phyloP scores from a whole-genome alignment of 1,140 invertebrate genomes.

The Periplaneta americana region DNA sequence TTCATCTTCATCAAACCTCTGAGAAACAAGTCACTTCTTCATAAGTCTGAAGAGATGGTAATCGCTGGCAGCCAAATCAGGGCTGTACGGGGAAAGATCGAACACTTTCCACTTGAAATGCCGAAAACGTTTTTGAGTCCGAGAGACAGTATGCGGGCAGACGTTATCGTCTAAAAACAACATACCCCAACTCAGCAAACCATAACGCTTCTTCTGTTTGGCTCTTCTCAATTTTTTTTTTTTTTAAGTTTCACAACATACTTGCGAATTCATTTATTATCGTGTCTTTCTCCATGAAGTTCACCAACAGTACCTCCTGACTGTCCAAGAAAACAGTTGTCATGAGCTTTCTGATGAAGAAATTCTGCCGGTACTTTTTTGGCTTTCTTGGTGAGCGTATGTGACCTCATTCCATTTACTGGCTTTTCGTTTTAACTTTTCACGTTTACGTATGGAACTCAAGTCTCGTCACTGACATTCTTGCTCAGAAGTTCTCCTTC shows the following conservation, averaged over 20 bases:
- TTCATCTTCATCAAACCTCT: too few relatives aligned
- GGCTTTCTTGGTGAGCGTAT: not conserved
- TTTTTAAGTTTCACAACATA: slow-evolving; percentile 21
- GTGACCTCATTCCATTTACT: slow-evolving; percentile 18
- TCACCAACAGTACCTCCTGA: slow-evolving; percentile 25
- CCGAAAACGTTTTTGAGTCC: slow-evolving; percentile 18
- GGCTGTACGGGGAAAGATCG: slow-evolving; percentile 30
- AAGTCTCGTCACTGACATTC: slow-evolving; percentile 29
- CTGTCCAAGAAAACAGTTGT: slow-evolving; percentile 25
- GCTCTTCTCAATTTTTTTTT: slow-evolving; percentile 15
- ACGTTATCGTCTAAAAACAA: slow-evolving; percentile 33
- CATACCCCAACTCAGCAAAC: slow-evolving; percentile 21
- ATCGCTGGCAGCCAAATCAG: slow-evolving; percentile 28
- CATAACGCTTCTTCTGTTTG: slow-evolving; percentile 22
- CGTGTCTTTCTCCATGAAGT: slow-evolving; percentile 24
- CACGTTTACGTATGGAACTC: slow-evolving; percentile 24
- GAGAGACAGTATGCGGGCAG: slow-evolving; percentile 25
- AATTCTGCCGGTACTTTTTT: not conserved
- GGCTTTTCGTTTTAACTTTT: slow-evolving; percentile 26
- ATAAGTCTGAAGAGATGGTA: not conserved
- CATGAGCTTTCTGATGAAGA: slow-evolving; percentile 19
- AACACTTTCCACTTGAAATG: slow-evolving; percentile 31
- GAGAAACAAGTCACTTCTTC: too few relatives aligned
- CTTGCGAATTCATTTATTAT: too few relatives aligned
- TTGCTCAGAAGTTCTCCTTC: slow-evolving; percentile 22